phyloP scores from a whole-genome alignment of 2,888 invertebrate species.

The Tridacna gigas region DNA sequence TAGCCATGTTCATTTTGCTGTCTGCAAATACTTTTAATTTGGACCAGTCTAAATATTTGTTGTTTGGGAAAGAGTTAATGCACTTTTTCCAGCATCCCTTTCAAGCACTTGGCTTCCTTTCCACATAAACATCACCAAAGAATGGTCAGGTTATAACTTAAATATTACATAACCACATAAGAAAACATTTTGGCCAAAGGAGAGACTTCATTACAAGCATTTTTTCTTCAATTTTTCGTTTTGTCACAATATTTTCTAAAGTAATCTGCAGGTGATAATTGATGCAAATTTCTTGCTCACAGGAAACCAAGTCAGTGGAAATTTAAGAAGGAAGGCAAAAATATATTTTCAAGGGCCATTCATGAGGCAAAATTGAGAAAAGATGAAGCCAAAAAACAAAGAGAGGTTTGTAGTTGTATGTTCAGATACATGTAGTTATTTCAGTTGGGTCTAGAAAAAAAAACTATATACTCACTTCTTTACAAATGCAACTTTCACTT shows the following conservation, averaged over 20 bases:
- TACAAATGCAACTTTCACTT: too few relatives aligned
- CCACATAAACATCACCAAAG: too few relatives aligned
- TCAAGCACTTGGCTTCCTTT: too few relatives aligned
- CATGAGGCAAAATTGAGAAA: neutral
- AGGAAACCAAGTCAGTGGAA: neutral
- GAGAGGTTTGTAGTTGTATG: neutral
- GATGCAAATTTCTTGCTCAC: neutral
- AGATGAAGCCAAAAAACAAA: neutral
- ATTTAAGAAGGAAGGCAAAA: neutral
- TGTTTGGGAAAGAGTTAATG: too few relatives aligned
- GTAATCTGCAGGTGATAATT: neutral
- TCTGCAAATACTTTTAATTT: too few relatives aligned
- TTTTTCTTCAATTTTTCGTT: neutral
- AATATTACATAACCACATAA: too few relatives aligned
- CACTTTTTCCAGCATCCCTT: too few relatives aligned
- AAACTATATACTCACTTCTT: too few relatives aligned
- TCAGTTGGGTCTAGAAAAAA: too few relatives aligned
- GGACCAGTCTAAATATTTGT: too few relatives aligned
- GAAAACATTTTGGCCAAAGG: neutral
- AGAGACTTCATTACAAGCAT: neutral
- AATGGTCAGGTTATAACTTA: too few relatives aligned
- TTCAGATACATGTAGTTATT: neutral
- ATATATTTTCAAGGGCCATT: constrained; percentile 1
- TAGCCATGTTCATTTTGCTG: too few relatives aligned
- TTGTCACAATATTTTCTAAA: neutral